Evolutionary conservation across 2,888 invertebrate genomes (phyloP).

Genomic region (Philopedon plagiatum): DNA sequence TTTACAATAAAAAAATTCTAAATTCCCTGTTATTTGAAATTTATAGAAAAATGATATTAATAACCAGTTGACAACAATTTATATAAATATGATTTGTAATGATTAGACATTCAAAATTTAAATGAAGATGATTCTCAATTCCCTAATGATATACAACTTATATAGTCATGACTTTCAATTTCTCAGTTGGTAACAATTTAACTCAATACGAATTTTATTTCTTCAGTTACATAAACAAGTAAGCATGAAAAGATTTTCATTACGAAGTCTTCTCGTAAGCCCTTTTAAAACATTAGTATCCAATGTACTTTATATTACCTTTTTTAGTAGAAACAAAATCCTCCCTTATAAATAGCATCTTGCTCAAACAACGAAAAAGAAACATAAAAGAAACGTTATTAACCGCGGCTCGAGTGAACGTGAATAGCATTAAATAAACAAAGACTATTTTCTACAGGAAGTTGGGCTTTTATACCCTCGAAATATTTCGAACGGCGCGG

Average conservation of each 20-base stretch:
- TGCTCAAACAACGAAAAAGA: conserved; percentile 20
- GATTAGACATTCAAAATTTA: too few relatives aligned
- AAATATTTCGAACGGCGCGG: conserved; percentile 36
- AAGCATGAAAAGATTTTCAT: too few relatives aligned
- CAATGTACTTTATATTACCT: conserved; percentile 3
- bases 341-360: conserved; percentile 16
- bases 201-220: too few relatives aligned
- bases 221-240: neutral
- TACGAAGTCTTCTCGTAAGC: neutral
- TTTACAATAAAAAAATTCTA: too few relatives aligned
- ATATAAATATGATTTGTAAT: too few relatives aligned
- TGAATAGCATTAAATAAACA: conserved; percentile 46
- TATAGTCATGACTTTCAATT: too few relatives aligned
- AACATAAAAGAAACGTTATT: conserved; percentile 36
- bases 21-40: too few relatives aligned
- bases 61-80: too few relatives aligned
- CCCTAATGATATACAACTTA: too few relatives aligned
- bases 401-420: conserved; percentile 36
- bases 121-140: too few relatives aligned
- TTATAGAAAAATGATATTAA: too few relatives aligned
- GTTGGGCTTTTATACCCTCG: conserved; percentile 43
- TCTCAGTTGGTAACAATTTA: too few relatives aligned
- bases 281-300: neutral
- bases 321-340: conserved; percentile 14
- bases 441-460: conserved; percentile 44